These are phyloP conservation scores for Seladonia tumulorum DNA, from an alignment of 2,888 invertebrate species.

Conservation along the genomic window DNA sequence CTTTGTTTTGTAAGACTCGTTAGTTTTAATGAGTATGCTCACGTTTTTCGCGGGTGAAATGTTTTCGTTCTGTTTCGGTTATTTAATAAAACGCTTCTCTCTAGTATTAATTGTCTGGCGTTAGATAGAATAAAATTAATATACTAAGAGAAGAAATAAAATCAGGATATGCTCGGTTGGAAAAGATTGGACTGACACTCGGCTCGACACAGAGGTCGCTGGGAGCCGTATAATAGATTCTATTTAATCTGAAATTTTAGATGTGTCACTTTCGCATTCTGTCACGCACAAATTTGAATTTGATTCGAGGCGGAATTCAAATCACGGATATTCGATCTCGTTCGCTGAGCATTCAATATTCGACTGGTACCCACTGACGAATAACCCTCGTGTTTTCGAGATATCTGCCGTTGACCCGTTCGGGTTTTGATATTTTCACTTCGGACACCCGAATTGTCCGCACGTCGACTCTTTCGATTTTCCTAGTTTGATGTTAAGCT, in stretches of 20 bases:
- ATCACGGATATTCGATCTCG: conserved; percentile 8
- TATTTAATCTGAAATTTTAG: conserved; percentile 4
- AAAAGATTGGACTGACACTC: background rate
- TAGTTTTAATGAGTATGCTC: too few relatives aligned
- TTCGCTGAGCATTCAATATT: conserved; percentile 14
- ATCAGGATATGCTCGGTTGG: background rate
- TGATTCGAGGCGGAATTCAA: background rate
- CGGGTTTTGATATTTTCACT: conserved; percentile 15
- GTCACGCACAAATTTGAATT: conserved; percentile 6
- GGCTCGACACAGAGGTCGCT: background rate
- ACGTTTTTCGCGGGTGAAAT: too few relatives aligned
- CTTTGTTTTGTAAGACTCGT: too few relatives aligned
- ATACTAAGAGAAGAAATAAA: background rate
- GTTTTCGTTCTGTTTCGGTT: too few relatives aligned
- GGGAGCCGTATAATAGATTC: background rate
- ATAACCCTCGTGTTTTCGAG: conserved; percentile 14
- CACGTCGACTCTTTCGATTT: conserved; percentile 2
- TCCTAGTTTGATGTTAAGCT: conserved; percentile 10
- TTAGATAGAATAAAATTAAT: background rate
- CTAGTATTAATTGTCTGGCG: too few relatives aligned
- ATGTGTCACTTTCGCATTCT: background rate
- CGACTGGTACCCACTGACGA: background rate
- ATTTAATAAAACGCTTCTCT: too few relatives aligned
- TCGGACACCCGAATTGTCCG: conserved; percentile 7
- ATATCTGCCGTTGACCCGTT: conserved; percentile 17